Base-by-base conservation (phyloP, 1,140 invertebrate species). In the Caenorhabditis briggsae region DNA sequence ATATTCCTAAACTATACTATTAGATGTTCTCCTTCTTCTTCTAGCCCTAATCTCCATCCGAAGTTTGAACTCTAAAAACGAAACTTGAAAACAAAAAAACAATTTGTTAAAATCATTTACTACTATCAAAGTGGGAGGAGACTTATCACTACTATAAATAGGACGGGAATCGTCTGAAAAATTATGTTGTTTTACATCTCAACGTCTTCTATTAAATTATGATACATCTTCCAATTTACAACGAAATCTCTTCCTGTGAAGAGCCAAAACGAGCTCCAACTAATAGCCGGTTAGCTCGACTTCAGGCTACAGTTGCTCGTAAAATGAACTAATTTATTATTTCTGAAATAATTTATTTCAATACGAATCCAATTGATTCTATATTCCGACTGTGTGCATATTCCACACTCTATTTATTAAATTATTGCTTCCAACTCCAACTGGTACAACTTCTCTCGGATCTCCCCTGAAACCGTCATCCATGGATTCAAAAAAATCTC, bases 71-170 rank as follows among this genome's bases (percentile, higher is more conserved):
- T 25, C 25, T 61, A 2, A 25, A 25, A 12, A 25, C 23, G 59
- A 61, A 61, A 25, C n/a, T 23, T 61, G 20, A 25, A 25, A 61
- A 61, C 9, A 61, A 61, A 5, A 61, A 61, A 18, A 61, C 18
- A 61, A 61, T 20, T 25, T 25, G 20, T 61, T 25, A 23, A 61
- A 61, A 25, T 33, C 33, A 58, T 58, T 2, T 16, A n/a, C 56
- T n/a, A 58, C n/a, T 5, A 61, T 61, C 23, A 61, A 61, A 61
- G 8, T 61, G 59, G 64, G 64, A 33, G 64, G 64, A 70, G 64
- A 43, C 64, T n/a, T 70, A 46, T 46, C 41, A 70, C 6, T 43
- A n/a, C 41, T 70, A 70, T 70, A 70, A 18, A 70, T 70, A 46
- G 20, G 8, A 43, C 33, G 14, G 41, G 41, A 70, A 70, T 70